Evolutionary conservation across 2,797 vertebrate species (phyloP).

Genomic region (Cheirogaleus major): DNA sequence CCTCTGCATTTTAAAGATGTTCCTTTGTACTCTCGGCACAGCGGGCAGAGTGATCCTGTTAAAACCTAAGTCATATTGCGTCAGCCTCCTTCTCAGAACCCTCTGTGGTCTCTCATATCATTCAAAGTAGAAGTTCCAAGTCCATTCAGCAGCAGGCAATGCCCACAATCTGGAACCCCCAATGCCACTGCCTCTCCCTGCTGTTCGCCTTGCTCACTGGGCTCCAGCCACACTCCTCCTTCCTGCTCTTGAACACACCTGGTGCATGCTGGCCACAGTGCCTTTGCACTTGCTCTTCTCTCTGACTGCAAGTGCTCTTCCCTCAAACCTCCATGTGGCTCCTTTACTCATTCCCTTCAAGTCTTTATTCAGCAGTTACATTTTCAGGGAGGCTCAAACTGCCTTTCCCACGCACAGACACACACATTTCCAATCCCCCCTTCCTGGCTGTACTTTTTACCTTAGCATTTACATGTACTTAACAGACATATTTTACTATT

Average conservation of each 20-base stretch:
- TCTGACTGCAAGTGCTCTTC: no score
- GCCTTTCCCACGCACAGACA: not conserved
- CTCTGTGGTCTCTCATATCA: not conserved
- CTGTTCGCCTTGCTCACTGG: not conserved
- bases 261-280: not conserved
- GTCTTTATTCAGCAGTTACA: not conserved
- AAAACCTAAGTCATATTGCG: not conserved
- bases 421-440: not conserved
- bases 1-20: not conserved
- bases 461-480: not conserved
- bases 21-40: not conserved
- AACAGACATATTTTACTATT: not conserved
- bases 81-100: not conserved
- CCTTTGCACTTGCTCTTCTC: not conserved
- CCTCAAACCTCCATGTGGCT: not conserved
- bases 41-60: not conserved
- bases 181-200: not conserved
- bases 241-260: not conserved
- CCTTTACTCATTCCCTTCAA: not conserved
- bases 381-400: not conserved
- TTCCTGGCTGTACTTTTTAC: not conserved
- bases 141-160: not conserved
- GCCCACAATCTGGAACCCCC: not conserved
- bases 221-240: not conserved
- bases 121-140: not conserved